Base-by-base conservation (phyloP, 2,797 vertebrate species). In the Halcyon chelicuti region DNA sequence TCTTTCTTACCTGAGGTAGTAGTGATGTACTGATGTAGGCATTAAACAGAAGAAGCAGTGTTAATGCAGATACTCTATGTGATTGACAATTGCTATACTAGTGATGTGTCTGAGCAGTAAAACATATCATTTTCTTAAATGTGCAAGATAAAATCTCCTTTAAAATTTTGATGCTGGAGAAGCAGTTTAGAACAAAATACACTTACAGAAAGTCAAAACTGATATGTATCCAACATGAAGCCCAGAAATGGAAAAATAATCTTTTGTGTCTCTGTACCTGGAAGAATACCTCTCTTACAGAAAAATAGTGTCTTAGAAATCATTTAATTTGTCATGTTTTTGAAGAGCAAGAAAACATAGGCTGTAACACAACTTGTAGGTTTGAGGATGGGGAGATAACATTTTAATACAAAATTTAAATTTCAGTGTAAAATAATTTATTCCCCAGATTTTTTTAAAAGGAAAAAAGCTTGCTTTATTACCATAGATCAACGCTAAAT, bases 11-110 rank as follows among this genome's bases (percentile, higher is more conserved):
- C 31, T 14, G 21, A 62, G 37, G 21, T 92, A 67, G 47, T 78
- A 35, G 33, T 84, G 42, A 31, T 66, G 42, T n/a, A 93, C 58
- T n/a, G 46, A 31, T 61, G 54, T 60, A 83, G 61, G 61, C 67
- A 74, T 79, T 73, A 67, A 85, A 82, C 25, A 83, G 72, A 89
- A 87, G 60, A 4, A 89, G 57, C 31, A 65, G 72, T 15, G 60
- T 93, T 83, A 96, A 82, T 83, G 68, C 57, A 77, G 57, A 47
- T 80, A 80, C n/a, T 94, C 71, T 31, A 47, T 63, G 28, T 88
- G 82, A 66, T 86, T 90, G 68, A 91, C 75, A 74, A 65, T 94
- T 87, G 58, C 39, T 82, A 18, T 79, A 20, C 49, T 46, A 57
- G 76, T 77, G 67, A 84, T 90, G 77, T 39, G 37, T 67, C 61